phyloP scores from a whole-genome alignment of 2,113 vertebrate species.

The Phoxinus phoxinus region DNA sequence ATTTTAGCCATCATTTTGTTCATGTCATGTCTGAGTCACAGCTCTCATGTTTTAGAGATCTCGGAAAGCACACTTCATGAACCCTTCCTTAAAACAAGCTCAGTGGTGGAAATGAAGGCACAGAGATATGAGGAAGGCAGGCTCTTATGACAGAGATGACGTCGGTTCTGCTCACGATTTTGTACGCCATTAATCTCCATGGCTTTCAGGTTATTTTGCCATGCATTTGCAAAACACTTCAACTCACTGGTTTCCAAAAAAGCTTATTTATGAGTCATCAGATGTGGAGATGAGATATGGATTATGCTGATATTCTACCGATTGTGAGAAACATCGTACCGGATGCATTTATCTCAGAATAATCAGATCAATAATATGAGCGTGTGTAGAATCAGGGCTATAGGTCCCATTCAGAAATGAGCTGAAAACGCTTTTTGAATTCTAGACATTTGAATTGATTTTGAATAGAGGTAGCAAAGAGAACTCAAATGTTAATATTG shows the following conservation, averaged over 20 bases:
- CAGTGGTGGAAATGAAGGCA: background rate
- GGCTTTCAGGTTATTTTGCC: background rate
- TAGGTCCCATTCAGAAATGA: background rate
- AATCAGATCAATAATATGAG: background rate
- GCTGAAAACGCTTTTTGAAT: background rate
- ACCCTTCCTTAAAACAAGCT: background rate
- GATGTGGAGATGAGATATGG: background rate
- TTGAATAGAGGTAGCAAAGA: background rate
- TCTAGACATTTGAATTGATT: background rate
- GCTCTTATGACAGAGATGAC: background rate
- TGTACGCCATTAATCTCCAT: background rate
- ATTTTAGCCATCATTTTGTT: background rate
- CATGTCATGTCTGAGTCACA: constrained; percentile 3
- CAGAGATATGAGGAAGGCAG: background rate
- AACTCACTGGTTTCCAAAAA: background rate
- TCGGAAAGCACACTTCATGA: background rate
- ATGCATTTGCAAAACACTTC: background rate
- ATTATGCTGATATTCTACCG: background rate
- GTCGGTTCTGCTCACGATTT: background rate
- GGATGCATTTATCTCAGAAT: background rate
- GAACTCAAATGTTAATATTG: background rate
- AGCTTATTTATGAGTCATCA: background rate
- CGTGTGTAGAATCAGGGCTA: background rate
- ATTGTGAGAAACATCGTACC: background rate
- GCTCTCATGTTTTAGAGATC: constrained; percentile 6